Evolutionary conservation across 1,140 invertebrate species (phyloP).

Genomic region (Elymnias hypermnestra): DNA sequence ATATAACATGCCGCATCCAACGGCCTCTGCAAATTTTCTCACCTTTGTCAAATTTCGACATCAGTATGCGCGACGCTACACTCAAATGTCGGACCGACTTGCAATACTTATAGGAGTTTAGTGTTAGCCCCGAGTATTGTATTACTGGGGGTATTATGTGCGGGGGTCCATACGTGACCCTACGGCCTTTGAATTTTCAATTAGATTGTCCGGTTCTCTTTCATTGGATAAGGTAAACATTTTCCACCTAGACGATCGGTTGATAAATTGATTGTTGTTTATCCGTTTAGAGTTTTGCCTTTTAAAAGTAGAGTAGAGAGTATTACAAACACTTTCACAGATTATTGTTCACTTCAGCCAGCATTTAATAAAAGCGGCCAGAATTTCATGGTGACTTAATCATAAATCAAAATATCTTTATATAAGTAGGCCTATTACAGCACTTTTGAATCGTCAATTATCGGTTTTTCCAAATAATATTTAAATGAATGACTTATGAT

Average conservation of each 20-base stretch:
- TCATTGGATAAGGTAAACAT: constrained; percentile 2
- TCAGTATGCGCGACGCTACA: constrained; percentile 40
- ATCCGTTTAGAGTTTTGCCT: too few species aligned
- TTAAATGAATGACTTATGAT: too few species aligned
- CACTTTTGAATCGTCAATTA: too few species aligned
- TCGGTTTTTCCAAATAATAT: too few species aligned
- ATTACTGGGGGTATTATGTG: constrained; percentile 46
- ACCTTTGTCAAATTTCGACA: constrained; percentile 8
- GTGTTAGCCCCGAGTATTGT: constrained; percentile 47
- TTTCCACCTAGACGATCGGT: not conserved
- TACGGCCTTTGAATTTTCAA: constrained; percentile 25
- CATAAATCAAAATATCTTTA: too few species aligned
- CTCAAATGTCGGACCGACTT: constrained; percentile 49
- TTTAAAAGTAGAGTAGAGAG: too few species aligned
- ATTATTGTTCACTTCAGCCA: too few species aligned
- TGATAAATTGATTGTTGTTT: constrained; percentile 3
- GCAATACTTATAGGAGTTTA: constrained; percentile 65
- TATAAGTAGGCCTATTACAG: too few species aligned
- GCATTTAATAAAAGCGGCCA: too few species aligned
- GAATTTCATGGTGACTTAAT: too few species aligned
- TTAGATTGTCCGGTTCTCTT: constrained; percentile 14
- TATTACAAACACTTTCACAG: too few species aligned
- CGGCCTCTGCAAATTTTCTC: constrained; percentile 3
- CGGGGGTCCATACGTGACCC: constrained; percentile 31
- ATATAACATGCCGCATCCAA: constrained; percentile 26